Percentiles rank a stretch among this genome's conserved stretches.
Evolutionary conservation across 2,797 vertebrate species (phyloP).

Genomic region (Acanthornis magna): DNA sequence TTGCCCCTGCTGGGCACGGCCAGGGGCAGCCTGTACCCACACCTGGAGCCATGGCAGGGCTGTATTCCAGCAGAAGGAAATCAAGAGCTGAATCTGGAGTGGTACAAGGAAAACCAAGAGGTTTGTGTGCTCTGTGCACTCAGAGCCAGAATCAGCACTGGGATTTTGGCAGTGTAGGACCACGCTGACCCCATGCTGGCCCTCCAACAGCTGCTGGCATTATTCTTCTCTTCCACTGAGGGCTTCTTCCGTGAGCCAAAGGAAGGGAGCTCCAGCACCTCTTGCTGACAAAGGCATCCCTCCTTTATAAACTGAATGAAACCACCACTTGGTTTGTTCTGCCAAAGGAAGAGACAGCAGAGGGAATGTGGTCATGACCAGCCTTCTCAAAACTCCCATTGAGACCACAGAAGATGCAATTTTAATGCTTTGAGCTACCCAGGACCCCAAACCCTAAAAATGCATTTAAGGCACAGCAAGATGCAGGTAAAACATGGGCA

Average conservation of each 20-base stretch:
- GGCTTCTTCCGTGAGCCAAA: background rate
- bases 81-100: background rate
- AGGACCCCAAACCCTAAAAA: background rate
- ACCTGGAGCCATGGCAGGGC: background rate
- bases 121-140: background rate
- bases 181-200: rapidly evolving
- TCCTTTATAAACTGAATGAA: background rate
- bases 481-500: background rate
- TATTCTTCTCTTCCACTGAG: background rate
- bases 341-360: background rate
- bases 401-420: background rate
- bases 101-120: background rate
- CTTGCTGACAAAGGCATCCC: background rate
- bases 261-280: background rate
- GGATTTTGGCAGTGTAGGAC: background rate
- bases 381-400: background rate
- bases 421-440: background rate
- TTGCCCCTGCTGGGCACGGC: background rate
- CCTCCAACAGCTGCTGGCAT: background rate
- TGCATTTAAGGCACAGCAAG: background rate
- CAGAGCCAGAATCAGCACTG: background rate
- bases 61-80: background rate
- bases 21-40: background rate
- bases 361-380: background rate
- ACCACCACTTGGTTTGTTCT: background rate